These are phyloP conservation scores for Heteractis magnifica DNA, from an alignment of 92 coral and sea anemone genomes.

Conservation along the genomic window DNA sequence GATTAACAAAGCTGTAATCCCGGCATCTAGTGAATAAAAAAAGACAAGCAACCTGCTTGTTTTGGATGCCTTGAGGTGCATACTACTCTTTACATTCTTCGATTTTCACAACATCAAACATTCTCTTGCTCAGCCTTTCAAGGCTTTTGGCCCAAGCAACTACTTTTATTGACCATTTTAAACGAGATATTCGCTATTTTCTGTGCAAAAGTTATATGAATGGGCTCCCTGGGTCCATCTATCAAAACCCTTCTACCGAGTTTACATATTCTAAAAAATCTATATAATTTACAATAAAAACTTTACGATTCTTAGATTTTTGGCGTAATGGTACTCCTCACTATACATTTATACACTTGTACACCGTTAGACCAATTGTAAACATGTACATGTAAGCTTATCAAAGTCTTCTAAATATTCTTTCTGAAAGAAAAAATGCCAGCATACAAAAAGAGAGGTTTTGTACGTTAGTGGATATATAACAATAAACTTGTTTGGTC, in stretches of 20 bases:
- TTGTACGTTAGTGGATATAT: background rate
- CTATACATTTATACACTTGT: constrained; percentile 15
- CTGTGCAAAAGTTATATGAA: background rate
- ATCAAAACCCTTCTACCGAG: background rate
- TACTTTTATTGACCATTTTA: background rate
- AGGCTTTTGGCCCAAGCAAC: background rate
- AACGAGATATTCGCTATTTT: background rate
- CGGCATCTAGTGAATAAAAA: too few species aligned
- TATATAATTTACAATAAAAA: constrained; percentile 2
- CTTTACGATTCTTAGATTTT: background rate
- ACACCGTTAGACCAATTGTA: background rate
- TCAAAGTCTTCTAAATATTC: background rate
- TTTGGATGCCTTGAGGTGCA: background rate
- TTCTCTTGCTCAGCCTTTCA: background rate
- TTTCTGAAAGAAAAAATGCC: background rate
- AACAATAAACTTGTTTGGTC: background rate
- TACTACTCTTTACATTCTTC: background rate
- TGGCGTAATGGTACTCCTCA: constrained; percentile 13
- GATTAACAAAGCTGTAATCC: too few species aligned
- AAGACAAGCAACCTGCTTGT: too few species aligned
- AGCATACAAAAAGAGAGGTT: background rate
- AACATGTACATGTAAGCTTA: constrained; percentile 8
- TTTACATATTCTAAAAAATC: background rate
- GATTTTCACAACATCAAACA: too few species aligned
- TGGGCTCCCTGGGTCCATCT: background rate